phyloP scores from a whole-genome alignment of 2,888 invertebrate species.

The Cyaniris semiargus region DNA sequence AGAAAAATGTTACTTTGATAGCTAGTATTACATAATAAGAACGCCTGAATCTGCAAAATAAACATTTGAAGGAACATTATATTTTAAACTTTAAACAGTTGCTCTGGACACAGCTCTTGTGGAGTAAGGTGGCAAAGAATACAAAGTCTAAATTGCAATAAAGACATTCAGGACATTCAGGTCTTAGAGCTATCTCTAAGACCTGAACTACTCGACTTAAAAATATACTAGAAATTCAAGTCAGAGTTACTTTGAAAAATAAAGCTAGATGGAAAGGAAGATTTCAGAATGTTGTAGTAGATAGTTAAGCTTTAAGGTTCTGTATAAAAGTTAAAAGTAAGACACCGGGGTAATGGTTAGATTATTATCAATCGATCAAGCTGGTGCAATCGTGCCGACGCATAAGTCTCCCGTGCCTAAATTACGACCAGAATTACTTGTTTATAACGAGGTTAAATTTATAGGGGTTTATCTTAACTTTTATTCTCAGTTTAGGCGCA shows the following conservation, averaged over 20 bases:
- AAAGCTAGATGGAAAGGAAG: not conserved
- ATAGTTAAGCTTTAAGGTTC: not conserved
- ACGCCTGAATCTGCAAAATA: no score
- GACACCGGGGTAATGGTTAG: no score
- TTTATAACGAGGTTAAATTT: not conserved
- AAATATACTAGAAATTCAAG: slow-evolving; percentile 17
- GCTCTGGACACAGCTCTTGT: not conserved
- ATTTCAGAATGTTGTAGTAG: not conserved
- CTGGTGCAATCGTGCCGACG: not conserved
- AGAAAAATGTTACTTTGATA: no score
- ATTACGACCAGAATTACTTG: not conserved
- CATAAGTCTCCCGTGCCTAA: not conserved
- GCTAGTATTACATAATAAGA: no score
- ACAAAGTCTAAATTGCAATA: slow-evolving; percentile 16
- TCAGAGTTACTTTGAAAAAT: slow-evolving; percentile 2
- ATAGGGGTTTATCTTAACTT: not conserved
- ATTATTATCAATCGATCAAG: not conserved
- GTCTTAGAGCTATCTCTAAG: slow-evolving; percentile 1
- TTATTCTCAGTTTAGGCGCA: slow-evolving; percentile 33
- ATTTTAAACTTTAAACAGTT: not conserved
- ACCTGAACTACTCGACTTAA: not conserved
- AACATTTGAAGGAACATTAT: not conserved
- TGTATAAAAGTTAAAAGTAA: not conserved
- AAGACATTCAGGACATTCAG: no score
- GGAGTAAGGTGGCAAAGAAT: not conserved